phyloP scores from a whole-genome alignment of 2,888 invertebrate genomes.

The Halictus quadricinctus region DNA sequence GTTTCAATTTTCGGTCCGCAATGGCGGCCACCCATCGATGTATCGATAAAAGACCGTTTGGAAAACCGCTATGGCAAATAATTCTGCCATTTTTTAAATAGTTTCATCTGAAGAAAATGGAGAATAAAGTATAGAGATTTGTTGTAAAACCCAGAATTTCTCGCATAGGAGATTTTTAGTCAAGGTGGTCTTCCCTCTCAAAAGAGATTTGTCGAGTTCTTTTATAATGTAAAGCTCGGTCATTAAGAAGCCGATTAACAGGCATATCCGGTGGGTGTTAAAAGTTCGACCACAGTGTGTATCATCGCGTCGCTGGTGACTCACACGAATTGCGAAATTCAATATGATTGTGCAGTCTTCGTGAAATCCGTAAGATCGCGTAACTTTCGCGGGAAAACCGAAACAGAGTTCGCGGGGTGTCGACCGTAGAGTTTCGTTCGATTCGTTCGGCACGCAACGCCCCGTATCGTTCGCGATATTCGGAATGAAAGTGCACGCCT shows the following conservation, averaged over 20 bases:
- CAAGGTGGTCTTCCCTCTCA: no score
- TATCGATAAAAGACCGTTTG: no score
- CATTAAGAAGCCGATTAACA: not conserved
- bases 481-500: not conserved
- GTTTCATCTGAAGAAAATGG: no score
- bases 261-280: not conserved
- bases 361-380: not conserved
- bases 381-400: slow-evolving; percentile 24
- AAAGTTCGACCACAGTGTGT: not conserved
- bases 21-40: no score
- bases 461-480: not conserved
- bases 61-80: no score
- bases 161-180: no score
- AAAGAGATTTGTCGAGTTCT: not conserved
- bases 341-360: slow-evolving; percentile 15
- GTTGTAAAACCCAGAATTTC: no score
- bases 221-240: not conserved
- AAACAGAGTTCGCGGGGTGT: not conserved
- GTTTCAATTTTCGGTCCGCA: no score
- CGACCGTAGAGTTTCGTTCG: not conserved
- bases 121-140: no score
- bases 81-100: no score
- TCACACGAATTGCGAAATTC: slow-evolving; percentile 36
- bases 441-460: not conserved
- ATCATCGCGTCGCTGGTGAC: not conserved